Conservation (phyloP, 2,888 invertebrate genomes). For the Carpatolechia fugitivella region DNA sequence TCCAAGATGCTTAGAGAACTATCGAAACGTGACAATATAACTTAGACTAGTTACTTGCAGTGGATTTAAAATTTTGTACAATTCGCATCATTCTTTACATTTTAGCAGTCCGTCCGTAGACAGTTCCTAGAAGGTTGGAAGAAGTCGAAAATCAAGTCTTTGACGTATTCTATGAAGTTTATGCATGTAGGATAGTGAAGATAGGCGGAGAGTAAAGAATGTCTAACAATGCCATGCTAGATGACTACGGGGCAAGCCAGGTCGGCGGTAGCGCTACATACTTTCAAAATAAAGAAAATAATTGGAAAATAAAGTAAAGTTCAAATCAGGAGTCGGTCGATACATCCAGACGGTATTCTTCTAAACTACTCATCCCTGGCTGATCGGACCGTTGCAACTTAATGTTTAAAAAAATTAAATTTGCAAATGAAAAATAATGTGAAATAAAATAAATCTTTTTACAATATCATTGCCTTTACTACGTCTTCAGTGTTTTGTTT, state of each 20-base stretch:
- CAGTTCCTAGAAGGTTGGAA: neutral
- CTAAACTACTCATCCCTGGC: neutral
- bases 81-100: neutral
- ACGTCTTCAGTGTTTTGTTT: neutral
- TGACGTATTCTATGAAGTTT: neutral
- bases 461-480: conserved; percentile 10
- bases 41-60: conserved; percentile 15
- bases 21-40: conserved; percentile 11
- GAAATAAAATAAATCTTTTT: conserved; percentile 34
- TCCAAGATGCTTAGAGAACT: conserved; percentile 1
- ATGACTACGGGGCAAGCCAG: conserved; percentile 58
- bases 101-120: neutral
- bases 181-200: conserved; percentile 37
- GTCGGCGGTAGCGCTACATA: conserved; percentile 51
- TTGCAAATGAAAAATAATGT: conserved; percentile 62
- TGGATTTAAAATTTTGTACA: conserved; percentile 3
- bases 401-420: conserved; percentile 48
- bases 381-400: conserved; percentile 46
- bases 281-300: conserved; percentile 28
- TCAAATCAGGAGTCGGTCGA: conserved; percentile 23
- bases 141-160: conserved; percentile 6
- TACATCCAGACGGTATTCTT: conserved; percentile 8
- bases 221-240: conserved; percentile 67
- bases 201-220: conserved; percentile 53
- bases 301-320: conserved; percentile 17